Percentiles rank a stretch among this genome's conserved stretches.
These are phyloP conservation scores for Sandelia bainsii DNA, from an alignment of 2,797 vertebrate genomes.

Conservation along the genomic window DNA sequence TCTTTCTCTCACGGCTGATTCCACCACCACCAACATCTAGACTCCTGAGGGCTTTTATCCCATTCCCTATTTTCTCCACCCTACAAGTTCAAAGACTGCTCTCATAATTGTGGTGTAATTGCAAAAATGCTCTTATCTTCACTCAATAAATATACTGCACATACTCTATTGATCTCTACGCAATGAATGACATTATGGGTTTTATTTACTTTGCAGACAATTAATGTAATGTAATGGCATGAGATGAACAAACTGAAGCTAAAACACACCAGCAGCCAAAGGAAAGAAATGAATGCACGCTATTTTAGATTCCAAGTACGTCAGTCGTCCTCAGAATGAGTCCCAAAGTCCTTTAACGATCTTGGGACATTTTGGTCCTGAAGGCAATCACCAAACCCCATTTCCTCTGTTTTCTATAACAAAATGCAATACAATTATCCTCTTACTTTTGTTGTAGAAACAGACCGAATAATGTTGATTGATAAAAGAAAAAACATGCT, in stretches of 20 bases:
- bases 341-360: background rate
- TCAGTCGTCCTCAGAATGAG: background rate
- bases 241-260: background rate
- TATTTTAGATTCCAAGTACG: too few species aligned
- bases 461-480: background rate
- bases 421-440: background rate
- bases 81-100: too few species aligned
- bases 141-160: too few species aligned
- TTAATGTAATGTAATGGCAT: background rate
- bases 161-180: too few species aligned
- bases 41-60: too few species aligned
- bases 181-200: background rate
- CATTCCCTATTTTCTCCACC: too few species aligned
- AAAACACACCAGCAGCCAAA: background rate
- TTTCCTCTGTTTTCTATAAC: background rate
- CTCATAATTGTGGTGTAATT: too few species aligned
- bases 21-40: too few species aligned
- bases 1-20: too few species aligned
- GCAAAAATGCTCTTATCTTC: too few species aligned
- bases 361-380: background rate
- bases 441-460: background rate
- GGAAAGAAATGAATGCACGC: background rate
- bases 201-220: conserved; percentile 3
- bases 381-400: conserved; percentile 1
- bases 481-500: conserved; percentile 4